Conservation (phyloP, 2,113 vertebrate species). For the Enhydra lutris region DNA sequence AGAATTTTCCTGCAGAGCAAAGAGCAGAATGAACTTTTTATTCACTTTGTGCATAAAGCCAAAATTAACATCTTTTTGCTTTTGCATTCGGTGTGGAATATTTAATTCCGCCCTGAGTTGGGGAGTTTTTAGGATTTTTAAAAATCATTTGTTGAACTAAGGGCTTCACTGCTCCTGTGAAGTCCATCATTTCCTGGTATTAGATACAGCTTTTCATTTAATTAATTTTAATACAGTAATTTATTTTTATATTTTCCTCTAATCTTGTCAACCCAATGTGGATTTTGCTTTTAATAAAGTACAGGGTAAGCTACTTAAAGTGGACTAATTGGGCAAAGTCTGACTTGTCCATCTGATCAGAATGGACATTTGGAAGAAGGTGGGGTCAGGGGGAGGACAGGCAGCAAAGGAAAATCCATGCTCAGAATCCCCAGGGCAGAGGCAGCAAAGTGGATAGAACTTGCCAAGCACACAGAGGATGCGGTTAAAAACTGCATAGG, state of each 20-base stretch:
- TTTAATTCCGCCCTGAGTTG: constrained; percentile 53
- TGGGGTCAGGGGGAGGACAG: not conserved
- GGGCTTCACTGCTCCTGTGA: constrained; percentile 66
- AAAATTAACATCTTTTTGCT: constrained; percentile 66
- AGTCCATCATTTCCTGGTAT: constrained; percentile 78
- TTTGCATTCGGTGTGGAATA: constrained; percentile 48
- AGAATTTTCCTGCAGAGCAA: constrained; percentile 62
- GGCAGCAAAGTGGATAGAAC: not conserved
- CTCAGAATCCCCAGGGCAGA: not conserved
- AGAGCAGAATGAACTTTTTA: constrained; percentile 65
- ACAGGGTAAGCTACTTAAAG: constrained; percentile 76
- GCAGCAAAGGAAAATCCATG: not conserved
- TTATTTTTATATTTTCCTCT: constrained; percentile 80
- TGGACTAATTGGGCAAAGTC: constrained; percentile 75
- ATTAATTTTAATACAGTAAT: constrained; percentile 81
- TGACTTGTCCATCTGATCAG: constrained; percentile 73
- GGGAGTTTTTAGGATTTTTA: constrained; percentile 61
- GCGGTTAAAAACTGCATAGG: not conserved
- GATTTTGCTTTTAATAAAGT: constrained; percentile 79
- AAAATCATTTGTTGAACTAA: constrained; percentile 75
- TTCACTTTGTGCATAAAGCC: constrained; percentile 71
- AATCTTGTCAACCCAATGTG: constrained; percentile 77
- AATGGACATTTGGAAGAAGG: constrained; percentile 59
- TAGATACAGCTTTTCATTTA: constrained; percentile 78
- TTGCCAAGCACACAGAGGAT: not conserved